Evolutionary conservation across 1,140 invertebrate genomes (phyloP).

Genomic region (Sesamia nonagrioides): DNA sequence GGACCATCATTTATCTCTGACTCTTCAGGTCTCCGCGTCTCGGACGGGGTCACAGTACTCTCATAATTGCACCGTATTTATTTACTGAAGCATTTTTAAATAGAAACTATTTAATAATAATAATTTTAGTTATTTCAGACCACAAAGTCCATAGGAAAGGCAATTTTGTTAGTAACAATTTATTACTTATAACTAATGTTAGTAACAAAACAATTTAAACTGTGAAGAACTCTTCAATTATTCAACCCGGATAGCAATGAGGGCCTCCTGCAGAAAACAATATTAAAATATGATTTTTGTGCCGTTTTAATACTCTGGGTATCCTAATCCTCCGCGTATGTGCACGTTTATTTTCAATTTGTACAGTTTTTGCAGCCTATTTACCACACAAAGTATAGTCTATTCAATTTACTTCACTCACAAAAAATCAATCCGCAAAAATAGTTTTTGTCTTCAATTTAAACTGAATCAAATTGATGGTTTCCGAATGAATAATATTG

Average conservation of each 20-base stretch:
- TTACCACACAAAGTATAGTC: too few species aligned
- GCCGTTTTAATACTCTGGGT: too few species aligned
- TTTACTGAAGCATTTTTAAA: slow-evolving; percentile 23
- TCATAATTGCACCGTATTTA: slow-evolving; percentile 33
- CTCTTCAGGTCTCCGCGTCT: slow-evolving; percentile 6
- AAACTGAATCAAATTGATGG: slow-evolving; percentile 10
- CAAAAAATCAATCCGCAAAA: not conserved
- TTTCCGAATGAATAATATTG: slow-evolving; percentile 17
- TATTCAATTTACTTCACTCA: not conserved
- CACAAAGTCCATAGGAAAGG: too few species aligned
- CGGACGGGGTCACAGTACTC: slow-evolving; percentile 22
- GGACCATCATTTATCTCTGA: slow-evolving; percentile 30
- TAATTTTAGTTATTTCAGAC: too few species aligned
- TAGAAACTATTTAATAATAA: slow-evolving; percentile 9
- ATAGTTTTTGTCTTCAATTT: too few species aligned
- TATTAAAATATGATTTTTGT: not conserved
- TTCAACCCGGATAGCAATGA: not conserved
- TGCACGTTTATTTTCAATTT: too few species aligned
- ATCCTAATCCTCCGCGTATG: too few species aligned
- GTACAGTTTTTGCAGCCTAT: too few species aligned
- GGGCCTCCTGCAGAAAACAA: not conserved
- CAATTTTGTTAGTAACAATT: too few species aligned
- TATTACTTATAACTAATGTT: too few species aligned
- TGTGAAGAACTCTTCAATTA: not conserved
- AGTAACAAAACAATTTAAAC: too few species aligned